phyloP scores from a whole-genome alignment of 37 sponge, comb jelly and placozoan species.

The Lycopodina hypogea region DNA sequence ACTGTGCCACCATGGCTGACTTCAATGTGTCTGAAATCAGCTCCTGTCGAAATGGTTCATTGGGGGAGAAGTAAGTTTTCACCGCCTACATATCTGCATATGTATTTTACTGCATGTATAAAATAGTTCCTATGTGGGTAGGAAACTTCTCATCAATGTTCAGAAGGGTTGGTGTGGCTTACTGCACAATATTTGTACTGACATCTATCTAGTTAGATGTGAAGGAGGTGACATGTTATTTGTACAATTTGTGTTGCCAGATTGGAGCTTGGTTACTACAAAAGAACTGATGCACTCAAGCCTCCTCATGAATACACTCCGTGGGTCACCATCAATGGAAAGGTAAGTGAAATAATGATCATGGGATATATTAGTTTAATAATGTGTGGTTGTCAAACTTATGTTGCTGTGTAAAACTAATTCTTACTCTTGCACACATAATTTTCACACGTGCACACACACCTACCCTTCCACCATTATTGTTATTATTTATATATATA shows the following conservation, averaged over 20 bases:
- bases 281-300: constrained; percentile 56
- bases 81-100: background rate
- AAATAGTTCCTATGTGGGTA: background rate
- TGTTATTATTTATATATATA: too few species aligned
- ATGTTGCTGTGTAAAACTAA: too few species aligned
- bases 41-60: constrained; percentile 32
- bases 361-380: too few species aligned
- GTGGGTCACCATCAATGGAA: constrained; percentile 84
- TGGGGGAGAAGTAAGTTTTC: constrained; percentile 53
- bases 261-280: constrained; percentile 59
- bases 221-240: background rate
- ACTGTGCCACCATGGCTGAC: constrained; percentile 43
- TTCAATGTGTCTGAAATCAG: constrained; percentile 62
- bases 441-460: too few species aligned
- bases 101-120: background rate
- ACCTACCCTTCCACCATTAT: too few species aligned
- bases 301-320: constrained; percentile 87
- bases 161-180: background rate
- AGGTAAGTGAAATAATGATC: constrained; percentile 29
- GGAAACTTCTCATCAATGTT: background rate
- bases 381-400: too few species aligned
- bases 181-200: background rate
- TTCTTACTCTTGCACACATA: too few species aligned
- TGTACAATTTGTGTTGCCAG: too few species aligned
- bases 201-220: background rate